Evolutionary conservation across 2,888 invertebrate species (phyloP).

Genomic region (Eupithecia tripunctaria): DNA sequence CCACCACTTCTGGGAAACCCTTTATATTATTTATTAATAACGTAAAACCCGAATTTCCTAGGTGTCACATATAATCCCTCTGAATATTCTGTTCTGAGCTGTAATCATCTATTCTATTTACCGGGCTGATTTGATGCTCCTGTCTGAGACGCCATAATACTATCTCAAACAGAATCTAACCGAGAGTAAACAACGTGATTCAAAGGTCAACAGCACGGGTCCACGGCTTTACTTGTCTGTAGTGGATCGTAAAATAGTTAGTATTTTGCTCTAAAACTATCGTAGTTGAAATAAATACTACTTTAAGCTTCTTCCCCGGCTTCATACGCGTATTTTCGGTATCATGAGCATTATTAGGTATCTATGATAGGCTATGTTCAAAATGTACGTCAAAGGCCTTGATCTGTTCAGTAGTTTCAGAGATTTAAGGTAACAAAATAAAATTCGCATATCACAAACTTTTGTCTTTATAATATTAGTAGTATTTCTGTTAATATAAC

Average conservation of each 20-base stretch:
- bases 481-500: too few relatives aligned
- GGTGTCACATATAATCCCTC: neutral
- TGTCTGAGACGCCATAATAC: neutral
- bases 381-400: too few relatives aligned
- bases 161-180: neutral
- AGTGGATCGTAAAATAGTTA: neutral
- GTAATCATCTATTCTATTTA: neutral
- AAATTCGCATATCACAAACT: too few relatives aligned
- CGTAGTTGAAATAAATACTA: too few relatives aligned
- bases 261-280: neutral
- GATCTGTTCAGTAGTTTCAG: too few relatives aligned
- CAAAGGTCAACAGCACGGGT: neutral
- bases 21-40: constrained; percentile 1
- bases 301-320: too few relatives aligned
- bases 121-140: neutral
- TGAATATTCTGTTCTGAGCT: neutral
- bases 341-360: too few relatives aligned
- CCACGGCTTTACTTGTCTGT: neutral
- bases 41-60: neutral
- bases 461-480: too few relatives aligned
- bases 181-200: constrained; percentile 1
- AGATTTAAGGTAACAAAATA: too few relatives aligned
- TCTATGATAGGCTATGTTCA: too few relatives aligned
- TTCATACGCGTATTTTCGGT: too few relatives aligned
- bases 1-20: too few relatives aligned